Conservation (phyloP, 2,888 invertebrate genomes). For the Germaria angustata region DNA sequence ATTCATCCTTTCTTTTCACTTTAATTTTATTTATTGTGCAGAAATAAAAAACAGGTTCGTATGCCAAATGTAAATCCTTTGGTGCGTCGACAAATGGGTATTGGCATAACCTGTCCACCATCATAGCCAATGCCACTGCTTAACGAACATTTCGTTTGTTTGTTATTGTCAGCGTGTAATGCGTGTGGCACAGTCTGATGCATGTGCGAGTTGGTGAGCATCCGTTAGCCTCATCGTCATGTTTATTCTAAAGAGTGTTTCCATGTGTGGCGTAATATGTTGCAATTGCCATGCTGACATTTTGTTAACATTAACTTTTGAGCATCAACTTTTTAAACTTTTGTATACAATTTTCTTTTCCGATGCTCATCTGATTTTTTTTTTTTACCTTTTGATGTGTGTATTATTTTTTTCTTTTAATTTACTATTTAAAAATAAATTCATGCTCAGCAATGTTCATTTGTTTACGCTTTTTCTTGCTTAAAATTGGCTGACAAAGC, state of each 20-base stretch:
- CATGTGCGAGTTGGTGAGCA: not conserved
- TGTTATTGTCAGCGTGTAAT: not conserved
- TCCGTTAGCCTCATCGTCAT: constrained; percentile 11
- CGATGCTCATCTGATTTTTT: not conserved
- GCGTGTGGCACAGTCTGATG: not conserved
- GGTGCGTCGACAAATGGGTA: constrained; percentile 19
- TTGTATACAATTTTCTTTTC: too few relatives aligned
- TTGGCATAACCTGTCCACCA: constrained; percentile 48
- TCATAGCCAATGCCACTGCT: constrained; percentile 35
- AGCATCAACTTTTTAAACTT: constrained; percentile 51
- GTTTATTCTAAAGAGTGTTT: not conserved
- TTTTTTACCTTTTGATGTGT: not conserved
- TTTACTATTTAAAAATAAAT: not conserved
- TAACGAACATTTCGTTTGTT: constrained; percentile 9
- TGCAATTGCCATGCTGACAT: constrained; percentile 59
- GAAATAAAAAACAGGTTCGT: not conserved
- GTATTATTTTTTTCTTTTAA: not conserved
- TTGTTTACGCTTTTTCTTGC: not conserved
- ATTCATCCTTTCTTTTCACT: constrained; percentile 1
- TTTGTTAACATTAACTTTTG: constrained; percentile 64
- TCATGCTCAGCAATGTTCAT: constrained; percentile 26
- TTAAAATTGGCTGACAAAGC: constrained; percentile 14
- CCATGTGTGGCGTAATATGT: constrained; percentile 34
- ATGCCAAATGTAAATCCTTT: constrained; percentile 40
- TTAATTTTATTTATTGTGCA: constrained; percentile 39